Evolutionary conservation across 2,797 vertebrate species (phyloP).

Genomic region (Hypotaenidia philippensis): DNA sequence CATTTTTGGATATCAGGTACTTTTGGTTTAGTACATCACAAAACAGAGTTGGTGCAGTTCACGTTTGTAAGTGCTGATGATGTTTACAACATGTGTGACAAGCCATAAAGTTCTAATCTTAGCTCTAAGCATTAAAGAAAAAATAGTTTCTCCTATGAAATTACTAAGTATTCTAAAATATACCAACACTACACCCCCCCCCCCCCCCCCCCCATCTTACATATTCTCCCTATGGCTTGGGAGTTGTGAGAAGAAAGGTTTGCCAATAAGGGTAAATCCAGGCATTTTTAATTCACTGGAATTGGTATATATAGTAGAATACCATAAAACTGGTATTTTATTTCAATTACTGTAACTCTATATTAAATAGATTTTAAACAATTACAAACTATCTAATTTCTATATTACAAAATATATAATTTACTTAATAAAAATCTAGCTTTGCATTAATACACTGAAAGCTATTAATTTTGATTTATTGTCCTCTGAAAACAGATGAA

Average conservation of each 20-base stretch:
- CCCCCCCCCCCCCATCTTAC: not conserved
- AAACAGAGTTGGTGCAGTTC: not conserved
- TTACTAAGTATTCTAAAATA: not conserved
- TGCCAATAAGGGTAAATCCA: not conserved
- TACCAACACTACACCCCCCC: not conserved
- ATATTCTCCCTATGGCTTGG: not conserved
- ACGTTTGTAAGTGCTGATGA: not conserved
- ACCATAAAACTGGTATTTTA: not conserved
- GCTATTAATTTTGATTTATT: not conserved
- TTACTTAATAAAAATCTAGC: not conserved
- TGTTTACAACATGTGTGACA: not conserved
- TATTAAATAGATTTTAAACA: not conserved
- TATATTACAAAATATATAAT: not conserved
- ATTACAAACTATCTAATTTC: not conserved
- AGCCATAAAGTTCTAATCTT: not conserved
- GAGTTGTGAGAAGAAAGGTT: not conserved
- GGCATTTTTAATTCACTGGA: not conserved
- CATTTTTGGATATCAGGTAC: not conserved
- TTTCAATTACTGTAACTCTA: not conserved
- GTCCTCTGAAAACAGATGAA: not conserved
- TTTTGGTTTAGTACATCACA: not conserved
- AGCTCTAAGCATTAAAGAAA: not conserved
- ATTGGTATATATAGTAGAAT: not conserved
- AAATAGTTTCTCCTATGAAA: not conserved
- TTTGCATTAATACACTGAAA: not conserved